Base-by-base conservation (phyloP, 2,113 vertebrate genomes). In the Neoarius graeffei region DNA sequence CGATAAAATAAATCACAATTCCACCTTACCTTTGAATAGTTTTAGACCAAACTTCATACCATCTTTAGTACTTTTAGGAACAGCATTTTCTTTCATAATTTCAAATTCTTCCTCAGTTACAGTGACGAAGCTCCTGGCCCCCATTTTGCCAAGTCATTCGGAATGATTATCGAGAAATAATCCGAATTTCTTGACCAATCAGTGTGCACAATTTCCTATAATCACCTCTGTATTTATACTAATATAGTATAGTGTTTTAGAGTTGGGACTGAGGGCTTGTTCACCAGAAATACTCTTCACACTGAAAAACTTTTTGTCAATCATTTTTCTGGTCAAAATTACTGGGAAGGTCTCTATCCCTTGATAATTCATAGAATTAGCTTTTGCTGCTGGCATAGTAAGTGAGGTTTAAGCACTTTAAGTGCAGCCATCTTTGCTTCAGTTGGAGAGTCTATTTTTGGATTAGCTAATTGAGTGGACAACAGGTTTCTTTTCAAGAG, bases 401-500 rank as follows among this genome's bases (percentile, higher is more conserved):
- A 27, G 54, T 59, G 2, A n/a, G 42, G 14, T 84, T 84, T 71
- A 2, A 56, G 64, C 54, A 60, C 57, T 76, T n/a, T n/a, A n/a
- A n/a, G n/a, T 48, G 30, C 13, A 23, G 35, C 23, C 14, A 13
- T 56, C 56, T 50, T 62, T 27, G 35, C 8, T 62, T 64, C 25
- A 79, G 52, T 10, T n/a, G 66, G 11, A 86, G 73, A 6, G 17
- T 48, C 30, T 60, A 62, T 76, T 42, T 85, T 76, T 62, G 85
- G 35, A 25, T 86, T 25, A 79, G 20, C 57, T 79, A 50, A 50
- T 48, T 48, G 9, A 64, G 85, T 86, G n/a, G 73, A 66, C 85
- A 27, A 54, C 6, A 79, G 73, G 74, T 69, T 67, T 67, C 73
- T 81, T 57, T 86, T 67, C 19, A 50, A 67, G n/a, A n/a, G 6